phyloP scores from a whole-genome alignment of 2,888 invertebrate species.

The Latrodectus hesperus region DNA sequence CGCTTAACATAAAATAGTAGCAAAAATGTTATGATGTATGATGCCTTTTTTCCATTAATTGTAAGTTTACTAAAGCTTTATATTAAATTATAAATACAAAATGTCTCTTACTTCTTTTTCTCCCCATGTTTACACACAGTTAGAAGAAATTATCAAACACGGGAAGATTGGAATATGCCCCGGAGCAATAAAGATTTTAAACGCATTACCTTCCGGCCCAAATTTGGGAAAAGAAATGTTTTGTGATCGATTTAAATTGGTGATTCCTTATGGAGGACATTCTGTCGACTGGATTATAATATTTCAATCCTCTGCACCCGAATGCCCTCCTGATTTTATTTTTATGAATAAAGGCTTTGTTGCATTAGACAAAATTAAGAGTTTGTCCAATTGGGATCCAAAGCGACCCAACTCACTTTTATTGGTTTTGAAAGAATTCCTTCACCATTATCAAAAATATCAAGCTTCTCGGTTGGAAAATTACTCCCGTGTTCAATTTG shows the following conservation, averaged over 20 bases:
- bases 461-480: constrained; percentile 53
- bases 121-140: constrained; percentile 45
- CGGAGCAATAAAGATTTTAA: constrained; percentile 57
- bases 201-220: constrained; percentile 45
- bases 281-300: constrained; percentile 61
- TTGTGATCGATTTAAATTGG: constrained; percentile 62
- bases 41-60: too few species aligned
- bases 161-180: constrained; percentile 64
- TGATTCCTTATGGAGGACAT: constrained; percentile 65
- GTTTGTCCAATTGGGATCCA: constrained; percentile 22
- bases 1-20: too few species aligned
- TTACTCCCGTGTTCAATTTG: constrained; percentile 63
- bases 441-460: constrained; percentile 38
- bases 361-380: constrained; percentile 23
- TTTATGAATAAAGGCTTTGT: constrained; percentile 37
- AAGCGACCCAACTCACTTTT: constrained; percentile 30
- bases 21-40: too few species aligned
- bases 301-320: constrained; percentile 44
- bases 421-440: constrained; percentile 46
- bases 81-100: background rate
- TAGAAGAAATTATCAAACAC: constrained; percentile 62
- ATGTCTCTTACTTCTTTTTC: constrained; percentile 60
- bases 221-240: constrained; percentile 26
- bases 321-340: constrained; percentile 56
- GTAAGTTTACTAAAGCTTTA: too few species aligned